Evolutionary conservation across 2,888 invertebrate genomes (phyloP), one percentile per base, ranked within the genome.

Genomic region (Dasypolia templi): DNA sequence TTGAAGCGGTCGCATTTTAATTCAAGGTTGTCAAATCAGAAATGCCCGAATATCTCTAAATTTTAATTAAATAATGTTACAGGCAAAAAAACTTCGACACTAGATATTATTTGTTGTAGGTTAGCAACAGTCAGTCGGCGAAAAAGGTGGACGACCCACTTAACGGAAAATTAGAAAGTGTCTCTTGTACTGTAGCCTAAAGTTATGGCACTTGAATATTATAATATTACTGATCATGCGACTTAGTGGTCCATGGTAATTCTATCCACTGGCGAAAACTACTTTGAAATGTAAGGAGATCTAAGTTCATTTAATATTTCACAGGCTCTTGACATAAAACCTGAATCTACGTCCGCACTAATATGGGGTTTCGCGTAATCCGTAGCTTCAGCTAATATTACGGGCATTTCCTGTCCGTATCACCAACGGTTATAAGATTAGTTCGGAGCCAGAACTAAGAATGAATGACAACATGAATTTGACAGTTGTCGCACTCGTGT

Each of bases 1-100:
- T n/a, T n/a, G n/a, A n/a, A n/a, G n/a, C n/a, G n/a, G n/a, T n/a
- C n/a, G n/a, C n/a, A n/a, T n/a, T n/a, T n/a, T 66, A 68, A 58
- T 78, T 74, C 67, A 81, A 63, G 74, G 78, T 78, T 81, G 81
- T 61, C 74, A 70, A 42, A 42, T 22, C n/a, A 46, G 53, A 61
- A 64, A 59, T 32, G 32, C 14, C 58, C 19, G 32, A 61, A 56
- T 66, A 29, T 19, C 22, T 56, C 14, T 56, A 46, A 26, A 49
- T 19, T 29, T 22, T n/a, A 12, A 35, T 39, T 44, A 29, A 5
- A n/a, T n/a, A n/a, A n/a, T 53, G 29, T 39, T 44, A n/a, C n/a
- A n/a, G 35, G 6, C 26, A 42, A 6, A 51, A 67, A 55, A 17
- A 9, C 11, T 44, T 55, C 17, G n/a, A 42, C 29, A 29, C 39